Evolutionary conservation across 2,797 vertebrate genomes (phyloP), one percentile per base, ranked within the genome.

Genomic region (Onychomys leucogaster): DNA sequence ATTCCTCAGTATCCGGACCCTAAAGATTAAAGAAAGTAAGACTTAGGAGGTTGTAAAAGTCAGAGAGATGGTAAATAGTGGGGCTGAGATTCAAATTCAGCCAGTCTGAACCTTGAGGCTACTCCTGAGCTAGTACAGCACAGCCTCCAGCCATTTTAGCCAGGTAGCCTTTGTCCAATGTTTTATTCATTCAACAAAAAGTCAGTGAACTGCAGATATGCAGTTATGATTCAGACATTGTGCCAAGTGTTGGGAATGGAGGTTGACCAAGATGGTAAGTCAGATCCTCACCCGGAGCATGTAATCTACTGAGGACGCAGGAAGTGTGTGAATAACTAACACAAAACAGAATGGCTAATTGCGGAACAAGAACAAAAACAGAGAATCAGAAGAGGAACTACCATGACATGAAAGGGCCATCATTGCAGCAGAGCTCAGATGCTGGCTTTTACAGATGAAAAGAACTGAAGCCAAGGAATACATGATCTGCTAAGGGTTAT

Each of bases 1-100:
- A 13, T 76, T 63, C 2, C 29, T 77, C 59, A 76, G 27, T n/a
- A 65, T 59, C 19, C 32, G 21, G 32, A 61, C 63, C 55, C 14
- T 67, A 46, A 23, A 63, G 59, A 55, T 87, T 87, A 82, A 97
- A n/a, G 8, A 91, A 91, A 91, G 57, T 32, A 37, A 95, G 85
- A 34, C 55, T 94, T 10, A 13, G 16, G 37, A 49, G 73, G 6
- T 67, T 78, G 27, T 49, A 43, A 84, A 83, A 77, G 12, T 69
- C 77, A 52, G 13, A 5, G 19, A 65, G 12, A 67, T 52, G n/a
- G 2, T 46, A 93, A 80, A 34, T 78, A 6, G 19, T 69, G 14
- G 23, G 59, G 46, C 0, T 86, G 59, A 59, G 34, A 82, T 85
- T 59, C n/a, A 46, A 46, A 32, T 21, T 14, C 0, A 55, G 55